Percentiles rank a stretch among this genome's conserved stretches.
Conservation (phyloP, 1,140 invertebrate genomes). For the Chironomus striatipennis region DNA sequence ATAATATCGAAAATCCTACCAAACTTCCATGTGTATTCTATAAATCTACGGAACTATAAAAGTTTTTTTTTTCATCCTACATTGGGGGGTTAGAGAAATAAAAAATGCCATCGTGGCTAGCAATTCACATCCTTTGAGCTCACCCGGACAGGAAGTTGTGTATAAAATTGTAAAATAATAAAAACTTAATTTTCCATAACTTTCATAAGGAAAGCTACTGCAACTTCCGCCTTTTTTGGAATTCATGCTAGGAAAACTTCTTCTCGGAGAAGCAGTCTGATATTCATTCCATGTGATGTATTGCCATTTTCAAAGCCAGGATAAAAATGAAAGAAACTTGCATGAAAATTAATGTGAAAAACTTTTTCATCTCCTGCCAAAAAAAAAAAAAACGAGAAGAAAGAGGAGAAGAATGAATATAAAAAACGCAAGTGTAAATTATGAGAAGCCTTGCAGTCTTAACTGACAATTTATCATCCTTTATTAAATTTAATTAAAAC, state of each 20-base stretch:
- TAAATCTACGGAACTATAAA: slow-evolving; percentile 14
- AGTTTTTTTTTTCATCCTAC: neutral
- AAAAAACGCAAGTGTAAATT: slow-evolving; percentile 7
- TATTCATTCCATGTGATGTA: neutral
- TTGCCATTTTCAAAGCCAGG: slow-evolving; percentile 6
- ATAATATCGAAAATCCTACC: slow-evolving; percentile 8
- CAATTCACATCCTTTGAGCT: neutral
- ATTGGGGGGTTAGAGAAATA: neutral
- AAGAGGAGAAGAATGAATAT: neutral
- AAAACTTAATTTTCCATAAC: slow-evolving; percentile 8
- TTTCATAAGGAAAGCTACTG: neutral
- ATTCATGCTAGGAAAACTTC: neutral
- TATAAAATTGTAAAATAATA: slow-evolving; percentile 15
- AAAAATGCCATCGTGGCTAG: too few relatives aligned
- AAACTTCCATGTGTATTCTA: neutral
- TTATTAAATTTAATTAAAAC: slow-evolving; percentile 15
- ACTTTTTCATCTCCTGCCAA: neutral
- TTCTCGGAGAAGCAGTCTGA: neutral
- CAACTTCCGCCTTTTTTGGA: neutral
- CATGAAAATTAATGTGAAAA: slow-evolving; percentile 23
- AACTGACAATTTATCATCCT: slow-evolving; percentile 13
- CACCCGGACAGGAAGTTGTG: neutral
- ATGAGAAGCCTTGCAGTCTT: slow-evolving; percentile 11
- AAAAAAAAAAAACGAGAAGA: neutral
- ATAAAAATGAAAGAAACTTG: neutral